These are phyloP conservation scores for Odontamblyopus rebecca DNA, from an alignment of 2,797 vertebrate genomes.

Conservation along the genomic window DNA sequence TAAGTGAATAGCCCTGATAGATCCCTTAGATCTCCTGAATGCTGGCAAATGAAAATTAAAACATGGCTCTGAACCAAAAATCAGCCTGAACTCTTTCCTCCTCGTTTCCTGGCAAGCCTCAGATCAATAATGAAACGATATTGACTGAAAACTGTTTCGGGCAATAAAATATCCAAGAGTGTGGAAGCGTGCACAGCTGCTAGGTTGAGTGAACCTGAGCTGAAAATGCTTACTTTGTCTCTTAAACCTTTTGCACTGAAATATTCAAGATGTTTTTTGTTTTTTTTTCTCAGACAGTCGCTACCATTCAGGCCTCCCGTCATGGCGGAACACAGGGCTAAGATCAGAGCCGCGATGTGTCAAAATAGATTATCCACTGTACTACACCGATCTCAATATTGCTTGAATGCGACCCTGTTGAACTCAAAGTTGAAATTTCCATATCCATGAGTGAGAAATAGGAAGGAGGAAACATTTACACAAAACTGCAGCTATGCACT, in stretches of 20 bases:
- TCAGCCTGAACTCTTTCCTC: conserved; percentile 18
- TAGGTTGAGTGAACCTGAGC: conserved; percentile 48
- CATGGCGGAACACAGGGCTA: conserved; percentile 60
- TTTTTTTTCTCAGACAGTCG: conserved; percentile 56
- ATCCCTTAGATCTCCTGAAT: conserved; percentile 44
- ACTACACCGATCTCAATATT: conserved; percentile 58
- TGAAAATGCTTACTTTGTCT: conserved; percentile 54
- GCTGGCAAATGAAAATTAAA: conserved; percentile 45
- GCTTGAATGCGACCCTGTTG: conserved; percentile 49
- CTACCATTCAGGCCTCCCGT: conserved; percentile 59
- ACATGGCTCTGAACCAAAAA: conserved; percentile 40
- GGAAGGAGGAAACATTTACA: conserved; percentile 70
- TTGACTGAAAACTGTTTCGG: conserved; percentile 21
- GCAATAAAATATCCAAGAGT: conserved; percentile 32
- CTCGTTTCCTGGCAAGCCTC: conserved; percentile 21
- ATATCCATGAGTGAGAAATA: conserved; percentile 64
- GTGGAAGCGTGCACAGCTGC: conserved; percentile 38
- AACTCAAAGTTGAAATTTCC: conserved; percentile 58
- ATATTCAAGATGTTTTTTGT: conserved; percentile 66
- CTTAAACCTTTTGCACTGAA: conserved; percentile 54
- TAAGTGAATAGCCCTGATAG: conserved; percentile 58
- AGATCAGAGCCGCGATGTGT: conserved; percentile 61
- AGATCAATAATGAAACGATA: conserved; percentile 18
- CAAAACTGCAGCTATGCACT: conserved; percentile 58
- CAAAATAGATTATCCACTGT: conserved; percentile 52